Conservation (phyloP, 2,888 invertebrate species). For the Apoda limacodes region DNA sequence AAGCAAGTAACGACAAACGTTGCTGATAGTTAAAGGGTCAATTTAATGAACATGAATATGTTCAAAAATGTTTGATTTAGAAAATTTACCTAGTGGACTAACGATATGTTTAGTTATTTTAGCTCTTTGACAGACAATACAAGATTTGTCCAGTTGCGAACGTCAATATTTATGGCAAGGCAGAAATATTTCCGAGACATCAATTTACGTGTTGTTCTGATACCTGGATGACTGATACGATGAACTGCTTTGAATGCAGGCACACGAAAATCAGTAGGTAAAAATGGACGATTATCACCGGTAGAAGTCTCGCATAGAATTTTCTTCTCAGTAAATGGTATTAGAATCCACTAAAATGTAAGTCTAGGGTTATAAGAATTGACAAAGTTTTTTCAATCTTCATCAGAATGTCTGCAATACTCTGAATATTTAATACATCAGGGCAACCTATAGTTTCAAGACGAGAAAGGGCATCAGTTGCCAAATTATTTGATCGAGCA, state of each 20-base stretch:
- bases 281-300: background rate
- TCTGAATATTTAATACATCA: no score
- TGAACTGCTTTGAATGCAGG: background rate
- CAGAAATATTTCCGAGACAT: conserved; percentile 1
- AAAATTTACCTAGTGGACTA: conserved; percentile 2
- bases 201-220: background rate
- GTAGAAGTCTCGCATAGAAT: background rate
- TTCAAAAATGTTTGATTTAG: conserved; percentile 2
- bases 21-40: no score
- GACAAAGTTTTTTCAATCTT: background rate
- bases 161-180: no score
- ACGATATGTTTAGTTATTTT: conserved; percentile 7
- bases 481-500: no score
- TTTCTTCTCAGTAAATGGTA: background rate
- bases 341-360: background rate
- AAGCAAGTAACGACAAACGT: no score
- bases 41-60: no score
- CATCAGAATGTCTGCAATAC: background rate
- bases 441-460: no score
- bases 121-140: conserved; percentile 3
- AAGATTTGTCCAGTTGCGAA: conserved; percentile 3
- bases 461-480: no score
- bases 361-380: no score
- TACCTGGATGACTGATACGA: background rate
- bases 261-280: no score